These are phyloP conservation scores for Steatocranus sp. DNA, from an alignment of 2,797 vertebrate genomes.

Conservation along the genomic window DNA sequence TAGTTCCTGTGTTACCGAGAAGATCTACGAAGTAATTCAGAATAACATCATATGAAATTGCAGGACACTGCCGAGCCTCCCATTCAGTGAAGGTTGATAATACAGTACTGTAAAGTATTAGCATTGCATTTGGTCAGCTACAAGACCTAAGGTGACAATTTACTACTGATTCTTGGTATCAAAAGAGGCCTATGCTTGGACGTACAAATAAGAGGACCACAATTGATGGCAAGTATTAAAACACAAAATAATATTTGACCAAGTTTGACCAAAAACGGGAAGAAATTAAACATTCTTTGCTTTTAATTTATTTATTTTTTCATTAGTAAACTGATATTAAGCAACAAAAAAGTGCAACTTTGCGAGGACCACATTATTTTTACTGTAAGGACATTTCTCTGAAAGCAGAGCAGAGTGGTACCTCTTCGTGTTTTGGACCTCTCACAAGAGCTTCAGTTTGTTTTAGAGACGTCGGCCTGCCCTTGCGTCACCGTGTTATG, in stretches of 20 bases:
- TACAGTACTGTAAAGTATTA: not conserved
- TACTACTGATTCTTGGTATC: not conserved
- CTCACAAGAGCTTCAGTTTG: constrained; percentile 53
- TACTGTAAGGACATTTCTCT: not conserved
- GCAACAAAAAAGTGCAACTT: not conserved
- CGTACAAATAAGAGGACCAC: not conserved
- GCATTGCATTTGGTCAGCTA: not conserved
- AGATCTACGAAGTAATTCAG: not conserved
- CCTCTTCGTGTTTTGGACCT: not conserved
- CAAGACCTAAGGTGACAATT: not conserved
- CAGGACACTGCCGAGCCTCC: not conserved
- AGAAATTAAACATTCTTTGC: not conserved
- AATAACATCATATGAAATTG: not conserved
- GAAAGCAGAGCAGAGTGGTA: constrained; percentile 19
- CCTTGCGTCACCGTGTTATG: constrained; percentile 70
- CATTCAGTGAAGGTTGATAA: not conserved
- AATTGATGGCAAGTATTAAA: not conserved
- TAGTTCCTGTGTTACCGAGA: not conserved
- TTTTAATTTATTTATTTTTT: not conserved
- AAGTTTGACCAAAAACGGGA: fast-evolving
- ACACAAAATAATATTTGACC: not conserved
- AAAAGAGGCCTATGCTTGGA: not conserved
- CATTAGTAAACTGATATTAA: not conserved
- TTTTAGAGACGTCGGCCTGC: constrained; percentile 54
- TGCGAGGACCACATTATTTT: too few species aligned